Evolutionary conservation across 2,113 vertebrate genomes (phyloP).

Genomic region (Puntigrus tetrazona): DNA sequence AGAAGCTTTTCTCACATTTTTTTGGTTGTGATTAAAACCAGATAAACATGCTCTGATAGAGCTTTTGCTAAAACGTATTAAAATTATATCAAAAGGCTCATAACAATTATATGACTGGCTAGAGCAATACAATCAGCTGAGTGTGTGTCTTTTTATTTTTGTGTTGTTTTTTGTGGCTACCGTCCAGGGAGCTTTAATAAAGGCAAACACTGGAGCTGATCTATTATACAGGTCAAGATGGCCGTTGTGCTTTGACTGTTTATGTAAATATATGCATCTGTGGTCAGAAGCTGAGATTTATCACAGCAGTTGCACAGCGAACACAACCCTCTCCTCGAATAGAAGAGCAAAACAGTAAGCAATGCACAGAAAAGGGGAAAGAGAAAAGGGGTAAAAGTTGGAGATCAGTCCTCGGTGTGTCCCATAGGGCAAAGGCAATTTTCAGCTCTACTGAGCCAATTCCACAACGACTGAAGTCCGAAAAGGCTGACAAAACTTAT

Average conservation of each 20-base stretch:
- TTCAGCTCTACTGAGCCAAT: slow-evolving; percentile 77
- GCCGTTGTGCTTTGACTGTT: neutral
- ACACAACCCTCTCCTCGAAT: slow-evolving; percentile 14
- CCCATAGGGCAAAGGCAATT: slow-evolving; percentile 73
- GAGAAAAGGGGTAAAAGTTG: slow-evolving; percentile 40
- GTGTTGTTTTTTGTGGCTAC: neutral
- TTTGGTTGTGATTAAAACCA: neutral
- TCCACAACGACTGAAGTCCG: slow-evolving; percentile 66
- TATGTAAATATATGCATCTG: slow-evolving; percentile 26
- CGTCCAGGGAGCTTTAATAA: neutral
- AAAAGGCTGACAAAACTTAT: slow-evolving; percentile 72
- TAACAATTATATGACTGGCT: neutral
- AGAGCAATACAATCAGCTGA: neutral
- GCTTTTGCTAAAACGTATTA: neutral
- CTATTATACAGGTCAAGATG: neutral
- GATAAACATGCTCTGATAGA: neutral
- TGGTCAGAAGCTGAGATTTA: neutral
- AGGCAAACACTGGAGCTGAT: neutral
- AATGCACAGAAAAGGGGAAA: slow-evolving; percentile 45
- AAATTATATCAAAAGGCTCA: neutral
- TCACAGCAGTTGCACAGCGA: neutral
- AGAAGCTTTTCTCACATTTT: too few species aligned
- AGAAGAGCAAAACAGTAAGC: slow-evolving; percentile 21
- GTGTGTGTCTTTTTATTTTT: neutral
- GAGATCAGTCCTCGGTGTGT: slow-evolving; percentile 57